These are phyloP conservation scores for Remorina albescens DNA, from an alignment of 2,797 vertebrate genomes.

Conservation along the genomic window DNA sequence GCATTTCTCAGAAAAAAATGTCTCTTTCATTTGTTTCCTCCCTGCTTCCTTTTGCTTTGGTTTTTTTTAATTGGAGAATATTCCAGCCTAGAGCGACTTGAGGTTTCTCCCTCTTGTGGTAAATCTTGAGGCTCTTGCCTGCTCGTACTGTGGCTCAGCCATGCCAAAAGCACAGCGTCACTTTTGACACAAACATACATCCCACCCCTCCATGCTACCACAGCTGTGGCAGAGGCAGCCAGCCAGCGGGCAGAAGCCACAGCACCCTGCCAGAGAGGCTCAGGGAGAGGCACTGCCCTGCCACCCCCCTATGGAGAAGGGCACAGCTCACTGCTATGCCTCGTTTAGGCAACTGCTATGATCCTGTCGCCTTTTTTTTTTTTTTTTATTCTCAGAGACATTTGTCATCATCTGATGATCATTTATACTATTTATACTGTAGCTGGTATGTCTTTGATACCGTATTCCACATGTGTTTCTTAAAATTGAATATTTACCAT, in stretches of 20 bases:
- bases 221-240: slow-evolving; percentile 63
- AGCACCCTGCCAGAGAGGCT: slow-evolving; percentile 44
- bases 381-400: slow-evolving; percentile 9
- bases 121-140: slow-evolving; percentile 61
- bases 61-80: slow-evolving; percentile 64
- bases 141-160: slow-evolving; percentile 64
- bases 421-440: slow-evolving; percentile 39
- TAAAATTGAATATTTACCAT: background rate
- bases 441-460: slow-evolving; percentile 8
- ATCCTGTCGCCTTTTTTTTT: slow-evolving; percentile 13
- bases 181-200: slow-evolving; percentile 71
- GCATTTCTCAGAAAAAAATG: slow-evolving; percentile 60
- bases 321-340: slow-evolving; percentile 26
- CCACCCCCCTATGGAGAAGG: slow-evolving; percentile 28
- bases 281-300: slow-evolving; percentile 25
- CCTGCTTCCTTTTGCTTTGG: slow-evolving; percentile 57
- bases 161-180: slow-evolving; percentile 72
- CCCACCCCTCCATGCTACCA: slow-evolving; percentile 60
- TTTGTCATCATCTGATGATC: slow-evolving; percentile 31
- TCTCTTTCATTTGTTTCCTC: slow-evolving; percentile 76
- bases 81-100: slow-evolving; percentile 63
- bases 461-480: slow-evolving; percentile 7
- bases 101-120: slow-evolving; percentile 79
- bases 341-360: slow-evolving; percentile 31
- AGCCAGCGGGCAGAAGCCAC: slow-evolving; percentile 60